A percentile compares a stretch with the other conserved stretches of the same genome.
phyloP scores from a whole-genome alignment of 2,113 vertebrate species.

The Ictidomys tridecemlineatus region DNA sequence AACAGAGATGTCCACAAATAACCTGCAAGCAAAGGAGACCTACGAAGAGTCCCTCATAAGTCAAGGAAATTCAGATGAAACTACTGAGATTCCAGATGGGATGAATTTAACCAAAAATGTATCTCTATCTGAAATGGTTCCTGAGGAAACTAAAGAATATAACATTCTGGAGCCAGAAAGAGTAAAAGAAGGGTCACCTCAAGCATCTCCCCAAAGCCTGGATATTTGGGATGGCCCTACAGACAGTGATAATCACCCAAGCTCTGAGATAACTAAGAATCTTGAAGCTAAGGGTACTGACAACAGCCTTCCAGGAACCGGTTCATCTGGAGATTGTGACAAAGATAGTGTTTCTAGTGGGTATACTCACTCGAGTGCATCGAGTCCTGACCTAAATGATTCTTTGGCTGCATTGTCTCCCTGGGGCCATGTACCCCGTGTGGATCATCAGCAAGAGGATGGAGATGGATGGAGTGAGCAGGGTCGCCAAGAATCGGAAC shows the following conservation, averaged over 20 bases:
- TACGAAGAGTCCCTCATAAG: slow-evolving; percentile 21
- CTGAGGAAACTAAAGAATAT: slow-evolving; percentile 70
- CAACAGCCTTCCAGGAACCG: slow-evolving; percentile 66
- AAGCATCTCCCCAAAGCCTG: slow-evolving; percentile 83
- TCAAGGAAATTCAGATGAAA: slow-evolving; percentile 59
- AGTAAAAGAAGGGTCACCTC: slow-evolving; percentile 36
- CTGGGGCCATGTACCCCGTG: slow-evolving; percentile 77
- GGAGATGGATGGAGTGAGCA: slow-evolving; percentile 9
- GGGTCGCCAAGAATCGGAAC: slow-evolving; percentile 31
- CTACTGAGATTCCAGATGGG: slow-evolving; percentile 38
- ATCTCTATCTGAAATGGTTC: slow-evolving; percentile 71
- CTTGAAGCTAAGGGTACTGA: slow-evolving; percentile 72
- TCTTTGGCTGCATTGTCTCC: slow-evolving; percentile 79
- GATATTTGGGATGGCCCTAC: slow-evolving; percentile 87
- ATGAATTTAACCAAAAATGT: slow-evolving; percentile 40
- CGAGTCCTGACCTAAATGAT: slow-evolving; percentile 90
- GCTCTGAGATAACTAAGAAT: slow-evolving; percentile 83
- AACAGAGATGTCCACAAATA: slow-evolving; percentile 13
- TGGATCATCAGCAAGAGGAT: slow-evolving; percentile 49
- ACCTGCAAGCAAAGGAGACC: slow-evolving; percentile 42
- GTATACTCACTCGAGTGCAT: slow-evolving; percentile 88
- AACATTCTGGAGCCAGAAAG: slow-evolving; percentile 63
- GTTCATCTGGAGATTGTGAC: slow-evolving; percentile 75
- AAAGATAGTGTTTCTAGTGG: slow-evolving; percentile 88
- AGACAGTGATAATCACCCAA: slow-evolving; percentile 85